phyloP scores from a whole-genome alignment of 2,797 vertebrate species.

The Echiichthys vipera region DNA sequence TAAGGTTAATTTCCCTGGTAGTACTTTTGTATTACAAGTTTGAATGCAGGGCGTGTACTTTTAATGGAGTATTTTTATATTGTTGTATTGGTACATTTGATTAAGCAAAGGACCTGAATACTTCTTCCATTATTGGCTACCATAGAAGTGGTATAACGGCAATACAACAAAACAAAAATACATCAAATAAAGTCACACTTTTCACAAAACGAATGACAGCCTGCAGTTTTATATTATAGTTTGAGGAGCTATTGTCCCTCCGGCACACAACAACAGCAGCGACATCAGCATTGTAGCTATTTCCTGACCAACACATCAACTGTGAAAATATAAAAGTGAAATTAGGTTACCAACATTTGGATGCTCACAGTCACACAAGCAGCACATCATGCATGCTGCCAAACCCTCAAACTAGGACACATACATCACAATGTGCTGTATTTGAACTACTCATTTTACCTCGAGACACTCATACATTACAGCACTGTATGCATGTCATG shows the following conservation, averaged over 20 bases:
- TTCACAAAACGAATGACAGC: constrained; percentile 33
- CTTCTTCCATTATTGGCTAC: not conserved
- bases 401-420: constrained; percentile 58
- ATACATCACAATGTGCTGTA: constrained; percentile 27
- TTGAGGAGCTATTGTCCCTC: constrained; percentile 24
- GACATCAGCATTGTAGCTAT: constrained; percentile 31
- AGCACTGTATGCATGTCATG: constrained; percentile 37
- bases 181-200: constrained; percentile 11
- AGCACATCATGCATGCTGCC: constrained; percentile 18
- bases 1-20: not conserved
- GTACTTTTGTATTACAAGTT: not conserved
- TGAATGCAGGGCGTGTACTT: not conserved
- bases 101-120: not conserved
- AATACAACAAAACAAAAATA: not conserved
- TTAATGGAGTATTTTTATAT: not conserved
- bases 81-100: not conserved
- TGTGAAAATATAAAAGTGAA: constrained; percentile 60
- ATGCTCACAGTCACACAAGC: constrained; percentile 35
- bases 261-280: constrained; percentile 11
- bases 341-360: constrained; percentile 62
- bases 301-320: constrained; percentile 50
- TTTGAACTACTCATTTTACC: constrained; percentile 39
- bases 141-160: constrained; percentile 8
- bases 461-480: constrained; percentile 23
- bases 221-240: constrained; percentile 28